These are phyloP conservation scores for Zapornia atra DNA, from an alignment of 2,113 vertebrate genomes.

Conservation along the genomic window DNA sequence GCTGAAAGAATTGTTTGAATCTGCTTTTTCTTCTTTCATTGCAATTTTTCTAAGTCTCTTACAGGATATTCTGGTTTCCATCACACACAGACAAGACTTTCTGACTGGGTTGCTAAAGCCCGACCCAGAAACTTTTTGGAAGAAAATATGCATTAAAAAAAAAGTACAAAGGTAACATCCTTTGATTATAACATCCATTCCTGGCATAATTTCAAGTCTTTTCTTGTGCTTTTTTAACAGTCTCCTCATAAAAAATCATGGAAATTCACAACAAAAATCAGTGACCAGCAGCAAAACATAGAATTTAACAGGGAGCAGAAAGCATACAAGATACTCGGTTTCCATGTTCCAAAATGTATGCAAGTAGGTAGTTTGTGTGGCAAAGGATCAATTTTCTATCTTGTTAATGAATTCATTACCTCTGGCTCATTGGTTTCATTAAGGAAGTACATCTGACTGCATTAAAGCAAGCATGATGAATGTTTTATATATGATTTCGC, in stretches of 20 bases:
- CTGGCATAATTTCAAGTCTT: background rate
- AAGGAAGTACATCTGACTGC: background rate
- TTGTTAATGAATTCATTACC: background rate
- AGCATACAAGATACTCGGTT: background rate
- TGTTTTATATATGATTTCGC: background rate
- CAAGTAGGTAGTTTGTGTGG: background rate
- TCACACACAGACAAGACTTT: constrained; percentile 8
- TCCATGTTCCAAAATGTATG: background rate
- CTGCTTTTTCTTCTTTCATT: background rate
- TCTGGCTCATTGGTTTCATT: background rate
- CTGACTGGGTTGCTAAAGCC: background rate
- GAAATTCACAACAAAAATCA: background rate
- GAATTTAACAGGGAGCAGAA: background rate
- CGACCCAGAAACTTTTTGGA: background rate
- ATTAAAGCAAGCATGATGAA: background rate
- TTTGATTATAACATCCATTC: background rate
- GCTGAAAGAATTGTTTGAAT: constrained; percentile 1
- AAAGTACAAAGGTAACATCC: background rate
- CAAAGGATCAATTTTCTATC: background rate
- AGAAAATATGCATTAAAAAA: background rate
- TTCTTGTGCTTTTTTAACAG: background rate
- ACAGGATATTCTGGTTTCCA: constrained; percentile 28
- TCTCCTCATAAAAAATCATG: background rate
- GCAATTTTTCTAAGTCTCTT: background rate
- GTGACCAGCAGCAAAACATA: background rate